These are phyloP conservation scores for Lordiphosa fenestrarum DNA, from an alignment of 2,888 invertebrate genomes.

Conservation along the genomic window DNA sequence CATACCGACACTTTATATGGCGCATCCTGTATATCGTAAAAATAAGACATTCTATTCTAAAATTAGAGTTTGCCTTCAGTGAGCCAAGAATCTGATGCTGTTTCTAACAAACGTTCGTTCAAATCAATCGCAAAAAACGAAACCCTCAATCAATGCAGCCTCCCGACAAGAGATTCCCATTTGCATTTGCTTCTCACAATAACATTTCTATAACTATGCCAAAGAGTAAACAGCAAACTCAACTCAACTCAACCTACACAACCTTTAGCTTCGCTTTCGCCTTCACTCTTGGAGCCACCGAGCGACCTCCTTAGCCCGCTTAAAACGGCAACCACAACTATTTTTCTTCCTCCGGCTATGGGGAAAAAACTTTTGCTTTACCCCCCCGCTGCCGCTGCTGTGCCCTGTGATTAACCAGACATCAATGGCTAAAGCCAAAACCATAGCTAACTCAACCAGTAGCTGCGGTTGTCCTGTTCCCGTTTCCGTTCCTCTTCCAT, in stretches of 20 bases:
- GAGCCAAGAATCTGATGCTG: no score
- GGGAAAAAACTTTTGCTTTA: conserved; percentile 17
- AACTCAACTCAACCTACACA: conserved; percentile 13
- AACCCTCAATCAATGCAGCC: not conserved
- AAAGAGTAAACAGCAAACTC: conserved; percentile 21
- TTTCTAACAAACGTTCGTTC: no score
- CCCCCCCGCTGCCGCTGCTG: not conserved
- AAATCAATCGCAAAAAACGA: no score
- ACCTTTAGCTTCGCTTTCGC: not conserved
- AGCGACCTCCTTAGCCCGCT: no score
- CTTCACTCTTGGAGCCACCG: not conserved
- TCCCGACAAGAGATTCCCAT: conserved; percentile 15
- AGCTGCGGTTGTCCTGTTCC: conserved; percentile 18
- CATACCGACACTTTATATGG: no score
- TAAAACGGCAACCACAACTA: conserved; percentile 32
- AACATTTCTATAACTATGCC: conserved; percentile 37
- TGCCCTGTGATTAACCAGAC: conserved; percentile 32
- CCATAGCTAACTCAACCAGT: conserved; percentile 34
- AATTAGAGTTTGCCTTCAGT: no score
- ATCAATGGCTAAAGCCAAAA: conserved; percentile 32
- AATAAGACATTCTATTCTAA: no score
- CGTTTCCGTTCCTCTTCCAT: not conserved
- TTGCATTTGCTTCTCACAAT: conserved; percentile 32
- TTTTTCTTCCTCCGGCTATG: conserved; percentile 33
- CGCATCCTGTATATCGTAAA: no score